Base-by-base conservation (phyloP, 2,113 vertebrate genomes). In the Columba livia region DNA sequence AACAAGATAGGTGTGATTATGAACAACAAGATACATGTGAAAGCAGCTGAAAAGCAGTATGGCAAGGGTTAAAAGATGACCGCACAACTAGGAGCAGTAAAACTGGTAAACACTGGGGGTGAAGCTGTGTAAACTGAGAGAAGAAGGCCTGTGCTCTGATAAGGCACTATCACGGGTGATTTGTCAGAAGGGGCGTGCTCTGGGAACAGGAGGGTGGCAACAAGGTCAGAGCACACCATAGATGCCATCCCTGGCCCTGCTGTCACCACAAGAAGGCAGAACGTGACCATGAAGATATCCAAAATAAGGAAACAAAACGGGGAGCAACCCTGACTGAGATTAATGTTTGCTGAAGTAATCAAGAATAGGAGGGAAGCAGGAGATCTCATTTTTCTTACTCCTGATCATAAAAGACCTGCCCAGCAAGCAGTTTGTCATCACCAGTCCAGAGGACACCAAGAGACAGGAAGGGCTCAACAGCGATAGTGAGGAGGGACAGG, bases 401-500 rank as follows among this genome's bases (percentile, higher is more conserved):
- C 14, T 51, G 25, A 56, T 67, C 34, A 29, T 21, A 19, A 11
- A 1, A 72, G 38, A 47, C 20, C 31, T 11, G 6, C 66, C 48
- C 61, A 47, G 70, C 56, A 58, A 40, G 69, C 5, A 9, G n/a
- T 58, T 54, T 74, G 36, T 66, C 32, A 44, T 38, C 34, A 23
- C 72, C 10, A 40, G 3, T 34, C 34, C 61, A 8, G 16, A n/a
- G 24, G 57, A 58, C 0, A 0, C n/a, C 21, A 36, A 61, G 36
- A 53, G 54, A 38, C 19, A n/a, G 8, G 2, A 60, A 40, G 42
- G 21, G 12, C 65, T 29, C 23, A 42, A 15, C 2, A 5, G 56
- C 0, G 1, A 7, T 0, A 11, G 6, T 7, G 26, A 18, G 7
- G 44, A 10, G 17, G 25, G 13, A 17, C 5, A 17, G 23, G 29